Percentiles rank a stretch among this genome's conserved stretches.
phyloP scores from a whole-genome alignment of 2,888 invertebrate genomes.

The Brachyopa scutellaris region DNA sequence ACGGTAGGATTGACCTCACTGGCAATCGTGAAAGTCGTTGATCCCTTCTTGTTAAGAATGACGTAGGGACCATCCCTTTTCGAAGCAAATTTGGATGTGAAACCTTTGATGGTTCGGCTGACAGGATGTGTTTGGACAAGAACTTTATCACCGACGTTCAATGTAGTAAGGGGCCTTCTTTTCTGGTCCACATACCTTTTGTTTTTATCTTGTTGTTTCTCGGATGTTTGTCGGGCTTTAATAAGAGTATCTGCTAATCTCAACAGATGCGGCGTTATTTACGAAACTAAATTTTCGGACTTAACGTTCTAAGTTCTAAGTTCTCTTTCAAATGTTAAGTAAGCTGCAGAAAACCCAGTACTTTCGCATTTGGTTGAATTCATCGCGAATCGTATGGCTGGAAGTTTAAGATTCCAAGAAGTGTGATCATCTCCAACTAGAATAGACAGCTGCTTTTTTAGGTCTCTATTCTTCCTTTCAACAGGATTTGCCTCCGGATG shows the following conservation, averaged over 20 bases:
- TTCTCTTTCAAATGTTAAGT: constrained; percentile 8
- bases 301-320: constrained; percentile 16
- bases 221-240: constrained; percentile 27
- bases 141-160: too few relatives aligned
- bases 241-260: constrained; percentile 40
- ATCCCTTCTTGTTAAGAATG: not conserved
- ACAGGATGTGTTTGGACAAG: too few relatives aligned
- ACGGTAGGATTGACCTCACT: not conserved
- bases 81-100: too few relatives aligned
- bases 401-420: constrained; percentile 2
- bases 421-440: constrained; percentile 6
- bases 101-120: too few relatives aligned
- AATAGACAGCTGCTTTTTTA: constrained; percentile 25
- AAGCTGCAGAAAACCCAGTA: not conserved
- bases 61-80: too few relatives aligned
- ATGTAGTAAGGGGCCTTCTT: too few relatives aligned
- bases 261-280: constrained; percentile 41
- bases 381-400: constrained; percentile 8
- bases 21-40: not conserved
- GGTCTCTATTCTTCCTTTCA: constrained; percentile 55
- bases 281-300: constrained; percentile 43
- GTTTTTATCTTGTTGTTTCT: constrained; percentile 37
- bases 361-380: not conserved
- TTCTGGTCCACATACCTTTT: constrained; percentile 17
- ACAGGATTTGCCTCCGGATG: constrained; percentile 68